These are phyloP conservation scores for Apostichopus japonicus DNA, from an alignment of 35 echinoderm and acorn worm genomes.

Conservation along the genomic window DNA sequence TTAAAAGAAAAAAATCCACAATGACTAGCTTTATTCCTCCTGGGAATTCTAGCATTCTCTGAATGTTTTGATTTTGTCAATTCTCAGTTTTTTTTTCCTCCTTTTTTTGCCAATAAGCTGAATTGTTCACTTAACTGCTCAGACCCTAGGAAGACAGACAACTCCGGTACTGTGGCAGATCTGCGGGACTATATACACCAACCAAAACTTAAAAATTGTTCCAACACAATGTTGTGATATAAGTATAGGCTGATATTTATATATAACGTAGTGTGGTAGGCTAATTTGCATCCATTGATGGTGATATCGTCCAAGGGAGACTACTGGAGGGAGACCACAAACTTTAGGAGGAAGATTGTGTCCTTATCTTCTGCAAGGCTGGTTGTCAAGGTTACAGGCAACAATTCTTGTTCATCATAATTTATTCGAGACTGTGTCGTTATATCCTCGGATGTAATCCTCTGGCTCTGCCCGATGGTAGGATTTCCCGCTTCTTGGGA, in stretches of 20 bases:
- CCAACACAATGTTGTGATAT: neutral
- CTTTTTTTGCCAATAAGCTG: neutral
- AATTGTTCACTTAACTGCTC: neutral
- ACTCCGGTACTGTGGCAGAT: neutral
- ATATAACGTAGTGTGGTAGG: neutral
- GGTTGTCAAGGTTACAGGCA: neutral
- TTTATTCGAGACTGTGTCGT: conserved; percentile 25
- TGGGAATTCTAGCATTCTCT: neutral
- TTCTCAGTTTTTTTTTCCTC: neutral
- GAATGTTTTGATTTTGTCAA: neutral
- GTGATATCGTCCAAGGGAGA: neutral
- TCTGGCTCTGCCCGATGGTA: conserved; percentile 52
- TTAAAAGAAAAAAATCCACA: neutral
- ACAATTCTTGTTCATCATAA: conserved; percentile 32
- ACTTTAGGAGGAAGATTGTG: neutral
- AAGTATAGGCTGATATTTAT: neutral
- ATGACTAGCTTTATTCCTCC: neutral
- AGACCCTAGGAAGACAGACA: neutral
- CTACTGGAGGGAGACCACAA: neutral
- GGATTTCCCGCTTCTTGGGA: conserved; percentile 52
- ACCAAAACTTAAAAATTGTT: neutral
- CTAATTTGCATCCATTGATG: neutral
- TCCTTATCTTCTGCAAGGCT: conserved; percentile 19
- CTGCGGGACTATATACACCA: neutral
- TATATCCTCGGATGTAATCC: conserved; percentile 48